These are phyloP conservation scores for Acleris literana DNA, from an alignment of 2,888 invertebrate species.

Conservation along the genomic window DNA sequence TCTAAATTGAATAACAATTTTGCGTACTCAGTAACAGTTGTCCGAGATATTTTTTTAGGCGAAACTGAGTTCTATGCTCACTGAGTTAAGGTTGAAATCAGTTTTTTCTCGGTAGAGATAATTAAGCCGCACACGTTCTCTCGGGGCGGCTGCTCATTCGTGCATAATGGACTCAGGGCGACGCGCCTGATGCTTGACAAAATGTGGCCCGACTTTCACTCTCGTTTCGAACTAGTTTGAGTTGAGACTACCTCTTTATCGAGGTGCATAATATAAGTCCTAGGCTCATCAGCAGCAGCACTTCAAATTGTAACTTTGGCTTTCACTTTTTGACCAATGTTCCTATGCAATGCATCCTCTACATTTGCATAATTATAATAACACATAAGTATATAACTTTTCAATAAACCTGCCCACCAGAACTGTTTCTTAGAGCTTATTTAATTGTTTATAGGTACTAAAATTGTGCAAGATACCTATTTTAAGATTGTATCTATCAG, in stretches of 20 bases:
- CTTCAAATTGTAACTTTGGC: too few species aligned
- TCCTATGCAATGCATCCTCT: not conserved
- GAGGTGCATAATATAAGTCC: conserved; percentile 4
- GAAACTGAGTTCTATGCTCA: conserved; percentile 53
- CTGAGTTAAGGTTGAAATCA: conserved; percentile 45
- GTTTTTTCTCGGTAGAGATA: conserved; percentile 50
- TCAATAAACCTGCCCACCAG: not conserved
- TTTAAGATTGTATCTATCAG: not conserved
- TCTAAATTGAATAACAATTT: conserved; percentile 44
- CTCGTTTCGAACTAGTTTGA: conserved; percentile 65
- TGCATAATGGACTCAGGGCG: conserved; percentile 80
- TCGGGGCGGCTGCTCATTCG: conserved; percentile 81
- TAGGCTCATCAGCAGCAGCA: conserved; percentile 4
- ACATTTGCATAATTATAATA: conserved; percentile 14
- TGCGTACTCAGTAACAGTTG: conserved; percentile 56
- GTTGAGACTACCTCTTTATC: conserved; percentile 1
- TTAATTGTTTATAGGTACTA: not conserved
- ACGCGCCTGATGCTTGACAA: conserved; percentile 77
- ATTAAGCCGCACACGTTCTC: conserved; percentile 78
- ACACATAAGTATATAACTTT: not conserved
- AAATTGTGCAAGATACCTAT: not conserved
- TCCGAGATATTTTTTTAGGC: conserved; percentile 42
- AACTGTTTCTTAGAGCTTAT: not conserved
- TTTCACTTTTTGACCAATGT: too few species aligned
- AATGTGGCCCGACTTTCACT: conserved; percentile 81